Evolutionary conservation across 1,140 invertebrate species (phyloP).

Genomic region (Streblospio benedicti): DNA sequence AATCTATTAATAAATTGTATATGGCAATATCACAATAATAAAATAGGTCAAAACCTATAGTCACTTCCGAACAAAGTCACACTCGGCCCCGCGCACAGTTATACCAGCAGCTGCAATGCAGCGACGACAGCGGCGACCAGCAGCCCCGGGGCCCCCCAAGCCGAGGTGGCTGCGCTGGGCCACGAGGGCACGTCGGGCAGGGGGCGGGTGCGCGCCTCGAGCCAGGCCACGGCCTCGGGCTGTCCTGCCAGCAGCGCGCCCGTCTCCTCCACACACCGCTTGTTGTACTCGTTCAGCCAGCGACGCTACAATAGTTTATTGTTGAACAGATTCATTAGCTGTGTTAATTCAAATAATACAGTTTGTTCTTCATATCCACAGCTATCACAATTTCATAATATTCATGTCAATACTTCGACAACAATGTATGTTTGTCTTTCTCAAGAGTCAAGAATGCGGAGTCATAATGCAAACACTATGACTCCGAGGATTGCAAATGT

Average conservation of each 20-base stretch:
- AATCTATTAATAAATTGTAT: too few relatives aligned
- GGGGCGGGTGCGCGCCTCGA: constrained; percentile 10
- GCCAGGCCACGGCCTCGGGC: constrained; percentile 24
- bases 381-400: neutral
- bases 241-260: constrained; percentile 19
- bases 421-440: neutral
- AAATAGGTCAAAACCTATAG: too few relatives aligned
- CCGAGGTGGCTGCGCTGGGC: neutral
- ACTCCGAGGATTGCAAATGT: neutral
- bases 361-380: neutral
- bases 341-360: neutral
- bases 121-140: too few relatives aligned
- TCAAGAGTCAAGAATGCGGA: neutral
- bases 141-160: too few relatives aligned
- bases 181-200: neutral
- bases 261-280: constrained; percentile 19
- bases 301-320: constrained; percentile 18
- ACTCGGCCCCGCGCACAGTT: too few relatives aligned
- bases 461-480: neutral
- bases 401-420: neutral
- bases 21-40: too few relatives aligned
- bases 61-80: too few relatives aligned
- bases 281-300: constrained; percentile 31
- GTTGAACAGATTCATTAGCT: neutral
- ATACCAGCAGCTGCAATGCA: too few relatives aligned